Conservation (phyloP, 2,797 vertebrate genomes). For the Coreius guichenoti region DNA sequence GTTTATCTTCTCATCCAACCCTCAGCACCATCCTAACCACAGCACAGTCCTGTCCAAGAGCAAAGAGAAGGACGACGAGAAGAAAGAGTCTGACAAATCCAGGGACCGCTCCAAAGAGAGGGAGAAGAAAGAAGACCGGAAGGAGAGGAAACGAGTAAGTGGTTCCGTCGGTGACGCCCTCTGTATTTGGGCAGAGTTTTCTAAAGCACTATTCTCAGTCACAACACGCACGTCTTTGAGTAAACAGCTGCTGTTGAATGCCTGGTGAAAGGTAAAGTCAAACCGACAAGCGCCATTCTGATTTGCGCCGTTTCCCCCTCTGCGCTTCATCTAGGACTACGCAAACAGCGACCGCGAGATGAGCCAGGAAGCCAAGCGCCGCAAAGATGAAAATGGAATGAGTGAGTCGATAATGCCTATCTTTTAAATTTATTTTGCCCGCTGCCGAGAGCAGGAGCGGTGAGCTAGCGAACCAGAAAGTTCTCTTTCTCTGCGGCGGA, state of each 20-base stretch:
- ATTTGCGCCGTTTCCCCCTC: constrained; percentile 30
- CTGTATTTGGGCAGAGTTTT: neutral
- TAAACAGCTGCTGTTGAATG: constrained; percentile 47
- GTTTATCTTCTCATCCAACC: constrained; percentile 77
- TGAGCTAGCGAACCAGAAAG: constrained; percentile 47
- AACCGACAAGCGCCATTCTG: constrained; percentile 61
- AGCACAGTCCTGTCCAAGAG: constrained; percentile 87
- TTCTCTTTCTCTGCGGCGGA: constrained; percentile 30
- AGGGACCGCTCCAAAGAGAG: constrained; percentile 90
- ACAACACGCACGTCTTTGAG: neutral
- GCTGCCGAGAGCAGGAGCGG: constrained; percentile 55
- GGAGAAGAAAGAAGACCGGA: constrained; percentile 91
- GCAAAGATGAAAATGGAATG: constrained; percentile 90
- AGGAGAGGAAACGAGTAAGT: constrained; percentile 90
- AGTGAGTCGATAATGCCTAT: constrained; percentile 77
- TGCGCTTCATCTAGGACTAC: constrained; percentile 80
- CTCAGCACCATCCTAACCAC: constrained; percentile 91
- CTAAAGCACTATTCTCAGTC: neutral
- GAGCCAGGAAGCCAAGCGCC: constrained; percentile 85
- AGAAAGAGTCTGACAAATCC: constrained; percentile 90
- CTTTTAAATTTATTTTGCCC: constrained; percentile 70
- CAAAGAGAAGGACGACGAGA: constrained; percentile 89
- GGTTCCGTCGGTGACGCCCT: neutral
- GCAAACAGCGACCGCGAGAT: constrained; percentile 87
- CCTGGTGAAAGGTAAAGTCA: constrained; percentile 58